Percentiles rank a stretch among this genome's conserved stretches.
These are phyloP conservation scores for Acanthoscelides obtectus DNA, from an alignment of 2,888 invertebrate species.

Conservation along the genomic window DNA sequence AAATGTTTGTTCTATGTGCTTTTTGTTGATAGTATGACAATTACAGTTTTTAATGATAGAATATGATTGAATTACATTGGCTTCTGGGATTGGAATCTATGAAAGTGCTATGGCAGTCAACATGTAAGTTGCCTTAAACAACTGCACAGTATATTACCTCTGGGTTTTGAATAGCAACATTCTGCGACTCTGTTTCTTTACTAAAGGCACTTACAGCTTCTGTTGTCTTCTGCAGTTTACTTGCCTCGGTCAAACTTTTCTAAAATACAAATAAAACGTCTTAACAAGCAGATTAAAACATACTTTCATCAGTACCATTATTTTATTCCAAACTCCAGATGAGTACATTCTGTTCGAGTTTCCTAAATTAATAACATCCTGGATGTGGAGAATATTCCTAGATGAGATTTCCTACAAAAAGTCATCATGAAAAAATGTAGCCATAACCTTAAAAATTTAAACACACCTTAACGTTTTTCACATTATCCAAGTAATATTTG, in stretches of 20 bases:
- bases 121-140: no score
- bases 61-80: no score
- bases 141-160: no score
- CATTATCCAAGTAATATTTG: slow-evolving; percentile 16
- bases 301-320: slow-evolving; percentile 5
- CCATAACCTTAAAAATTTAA: background rate
- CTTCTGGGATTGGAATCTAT: no score
- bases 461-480: slow-evolving; percentile 22
- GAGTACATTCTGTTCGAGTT: slow-evolving; percentile 1
- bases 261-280: background rate
- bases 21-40: no score
- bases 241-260: background rate
- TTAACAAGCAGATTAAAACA: background rate
- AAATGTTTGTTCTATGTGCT: no score
- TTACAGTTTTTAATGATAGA: no score
- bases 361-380: slow-evolving; percentile 5
- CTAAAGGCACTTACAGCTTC: background rate
- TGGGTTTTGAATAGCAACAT: background rate
- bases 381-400: slow-evolving; percentile 1
- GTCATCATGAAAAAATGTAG: slow-evolving; percentile 15
- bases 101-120: no score
- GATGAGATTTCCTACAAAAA: background rate
- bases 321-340: slow-evolving; percentile 7
- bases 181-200: background rate
- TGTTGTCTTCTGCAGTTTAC: background rate